phyloP scores from a whole-genome alignment of 2,888 invertebrate genomes.

The Chloroclystis v-ata region DNA sequence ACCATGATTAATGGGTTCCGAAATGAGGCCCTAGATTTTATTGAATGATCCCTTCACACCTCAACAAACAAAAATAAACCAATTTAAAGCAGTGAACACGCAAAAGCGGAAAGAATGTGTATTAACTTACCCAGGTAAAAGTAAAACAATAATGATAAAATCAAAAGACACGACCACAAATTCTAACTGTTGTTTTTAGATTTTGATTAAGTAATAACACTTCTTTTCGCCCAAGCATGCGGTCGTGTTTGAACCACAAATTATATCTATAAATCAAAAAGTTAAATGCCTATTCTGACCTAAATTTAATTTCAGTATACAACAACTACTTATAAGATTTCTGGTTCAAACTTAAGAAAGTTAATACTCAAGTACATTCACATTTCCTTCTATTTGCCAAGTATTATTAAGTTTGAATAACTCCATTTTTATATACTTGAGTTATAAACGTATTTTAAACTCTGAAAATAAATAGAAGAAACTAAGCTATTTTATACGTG shows the following conservation, averaged over 20 bases:
- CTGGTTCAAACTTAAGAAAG: conserved; percentile 57
- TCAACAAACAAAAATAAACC: conserved; percentile 38
- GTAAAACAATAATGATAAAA: conserved; percentile 60
- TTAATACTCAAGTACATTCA: conserved; percentile 44
- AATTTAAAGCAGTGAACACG: conserved; percentile 74
- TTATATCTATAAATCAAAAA: conserved; percentile 9
- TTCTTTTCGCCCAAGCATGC: conserved; percentile 76
- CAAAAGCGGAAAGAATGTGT: conserved; percentile 77
- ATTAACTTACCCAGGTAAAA: conserved; percentile 60
- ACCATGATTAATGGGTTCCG: conserved; percentile 17
- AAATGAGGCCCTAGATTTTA: conserved; percentile 14
- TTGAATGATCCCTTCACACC: conserved; percentile 11
- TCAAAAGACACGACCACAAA: conserved; percentile 63
- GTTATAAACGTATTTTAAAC: too few relatives aligned
- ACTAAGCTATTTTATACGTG: too few relatives aligned
- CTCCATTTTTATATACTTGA: too few relatives aligned
- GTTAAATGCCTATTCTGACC: too few relatives aligned
- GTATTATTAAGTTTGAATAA: background rate
- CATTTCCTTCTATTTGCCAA: conserved; percentile 23
- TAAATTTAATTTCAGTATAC: too few relatives aligned
- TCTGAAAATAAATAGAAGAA: too few relatives aligned
- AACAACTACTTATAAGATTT: conserved; percentile 25
- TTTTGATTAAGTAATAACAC: conserved; percentile 48
- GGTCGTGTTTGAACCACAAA: conserved; percentile 64
- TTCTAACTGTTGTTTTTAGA: conserved; percentile 45